Conservation (phyloP, 1,140 invertebrate genomes). For the Chironomus striatipennis region DNA sequence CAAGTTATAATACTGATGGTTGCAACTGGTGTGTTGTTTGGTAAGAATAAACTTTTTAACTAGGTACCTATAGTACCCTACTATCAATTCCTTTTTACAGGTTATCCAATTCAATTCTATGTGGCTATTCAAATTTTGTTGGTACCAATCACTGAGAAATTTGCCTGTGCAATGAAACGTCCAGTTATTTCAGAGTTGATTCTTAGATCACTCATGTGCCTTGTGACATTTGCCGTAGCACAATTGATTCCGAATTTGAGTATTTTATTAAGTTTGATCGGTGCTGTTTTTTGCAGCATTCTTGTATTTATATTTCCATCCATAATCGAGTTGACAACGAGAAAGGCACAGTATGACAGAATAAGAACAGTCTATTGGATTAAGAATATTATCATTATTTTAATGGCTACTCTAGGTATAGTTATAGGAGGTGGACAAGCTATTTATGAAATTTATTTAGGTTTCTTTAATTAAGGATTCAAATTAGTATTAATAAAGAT, state of each 20-base stretch:
- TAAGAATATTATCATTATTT: constrained; percentile 58
- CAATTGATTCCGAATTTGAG: constrained; percentile 73
- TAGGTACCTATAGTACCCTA: too few species aligned
- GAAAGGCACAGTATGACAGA: neutral
- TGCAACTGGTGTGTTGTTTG: constrained; percentile 61
- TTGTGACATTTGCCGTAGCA: constrained; percentile 67
- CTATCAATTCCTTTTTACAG: too few species aligned
- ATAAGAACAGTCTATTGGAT: constrained; percentile 39
- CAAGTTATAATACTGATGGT: constrained; percentile 56
- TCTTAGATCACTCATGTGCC: constrained; percentile 54
- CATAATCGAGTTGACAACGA: constrained; percentile 63
- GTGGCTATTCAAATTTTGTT: constrained; percentile 62
- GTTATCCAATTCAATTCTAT: constrained; percentile 77
- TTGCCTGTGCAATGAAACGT: constrained; percentile 40
- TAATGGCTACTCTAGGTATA: constrained; percentile 60
- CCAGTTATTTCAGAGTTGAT: constrained; percentile 48
- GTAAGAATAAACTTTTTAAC: too few species aligned
- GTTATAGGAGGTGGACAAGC: constrained; percentile 56
- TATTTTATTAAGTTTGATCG: constrained; percentile 82
- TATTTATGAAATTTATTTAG: neutral
- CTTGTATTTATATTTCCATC: constrained; percentile 83
- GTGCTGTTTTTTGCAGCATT: constrained; percentile 77
- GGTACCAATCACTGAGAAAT: constrained; percentile 40
- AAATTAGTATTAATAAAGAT: neutral
- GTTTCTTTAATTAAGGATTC: neutral